phyloP scores from a whole-genome alignment of 2,888 invertebrate species.

The Himalopsyche anomala region DNA sequence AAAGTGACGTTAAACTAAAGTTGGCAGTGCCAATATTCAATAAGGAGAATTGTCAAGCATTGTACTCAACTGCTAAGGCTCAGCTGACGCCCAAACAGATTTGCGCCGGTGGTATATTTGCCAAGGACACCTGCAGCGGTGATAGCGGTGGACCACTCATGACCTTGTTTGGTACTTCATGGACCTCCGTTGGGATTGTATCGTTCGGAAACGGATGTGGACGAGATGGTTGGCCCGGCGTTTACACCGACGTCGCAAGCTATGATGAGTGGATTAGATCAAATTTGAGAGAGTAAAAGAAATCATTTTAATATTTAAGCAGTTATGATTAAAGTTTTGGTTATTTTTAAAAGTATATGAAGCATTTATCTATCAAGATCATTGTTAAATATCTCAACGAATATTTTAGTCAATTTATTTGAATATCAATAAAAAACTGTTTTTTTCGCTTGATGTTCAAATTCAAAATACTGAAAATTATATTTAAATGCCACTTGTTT shows the following conservation, averaged over 20 bases:
- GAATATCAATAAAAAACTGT: too few species aligned
- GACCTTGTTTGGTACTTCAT: constrained; percentile 74
- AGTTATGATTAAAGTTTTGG: too few species aligned
- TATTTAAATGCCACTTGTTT: not conserved
- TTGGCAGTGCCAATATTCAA: constrained; percentile 78
- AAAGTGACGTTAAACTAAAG: constrained; percentile 81
- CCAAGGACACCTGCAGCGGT: constrained; percentile 84
- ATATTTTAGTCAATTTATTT: too few species aligned
- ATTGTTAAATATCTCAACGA: too few species aligned
- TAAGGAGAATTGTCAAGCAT: constrained; percentile 75
- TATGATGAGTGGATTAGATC: constrained; percentile 81
- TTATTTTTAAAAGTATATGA: too few species aligned
- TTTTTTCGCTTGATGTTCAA: too few species aligned
- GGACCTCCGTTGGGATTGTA: constrained; percentile 81
- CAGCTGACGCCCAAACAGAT: constrained; percentile 77
- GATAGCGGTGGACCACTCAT: constrained; percentile 89
- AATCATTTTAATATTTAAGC: too few species aligned
- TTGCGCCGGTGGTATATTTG: constrained; percentile 83
- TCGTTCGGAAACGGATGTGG: constrained; percentile 84
- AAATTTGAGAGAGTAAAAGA: constrained; percentile 45
- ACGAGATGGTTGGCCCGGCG: constrained; percentile 81
- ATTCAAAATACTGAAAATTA: not conserved
- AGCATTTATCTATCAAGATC: too few species aligned
- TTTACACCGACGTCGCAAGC: constrained; percentile 80
- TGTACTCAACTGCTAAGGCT: constrained; percentile 75